Base-by-base conservation (phyloP, 2,888 invertebrate species). In the Formica aserva region DNA sequence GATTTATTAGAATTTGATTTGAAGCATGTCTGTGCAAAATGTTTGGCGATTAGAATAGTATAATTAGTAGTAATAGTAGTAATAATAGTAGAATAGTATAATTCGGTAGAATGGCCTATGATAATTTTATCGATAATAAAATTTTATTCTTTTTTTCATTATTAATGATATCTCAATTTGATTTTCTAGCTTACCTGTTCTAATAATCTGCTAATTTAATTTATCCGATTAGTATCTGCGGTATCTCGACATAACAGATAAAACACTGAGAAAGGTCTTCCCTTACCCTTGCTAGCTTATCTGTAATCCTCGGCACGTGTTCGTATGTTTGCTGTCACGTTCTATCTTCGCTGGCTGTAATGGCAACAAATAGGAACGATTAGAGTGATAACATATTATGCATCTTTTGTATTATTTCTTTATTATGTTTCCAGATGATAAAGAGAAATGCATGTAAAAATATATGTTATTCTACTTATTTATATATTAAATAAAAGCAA, bases 221-320 rank as follows among this genome's bases (percentile, higher is more conserved):
- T 60, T 74, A 60, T 41, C 41, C 11, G 60, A 60, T 57, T 1
- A 60, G 8, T 22, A 11, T 55, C 52, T 9, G 13, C 52, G 11
- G 18, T 74, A 57, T 74, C 62, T 29, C 29, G 41, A 62, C 29
- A 29, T 74, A 41, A 74, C n/a, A 9, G 29, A 62, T 74, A 74
- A 74, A 74, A 13, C n/a, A 41, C 13, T n/a, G 26, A 38, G 72
- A 57, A 38, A 18, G 38, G 8, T 74, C n/a, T 29, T 74, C n/a
- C 62, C 29, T 60, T 62, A 32, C 29, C 41, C 41, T 62, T 41
- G 22, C 13, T 62, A 41, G 52, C 84, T 84, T 72, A 83, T 88
- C 86, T 63, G 63, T 80, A 76, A 86, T 82, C 77, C 66, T 77
- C 55, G 66, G 82, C 87, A 82, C 80, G 87, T 83, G 87, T 85